Percentiles rank a stretch among this genome's conserved stretches.
These are phyloP conservation scores for Trachymyrmex septentrionalis DNA, from an alignment of 1,140 invertebrate species.

Conservation along the genomic window DNA sequence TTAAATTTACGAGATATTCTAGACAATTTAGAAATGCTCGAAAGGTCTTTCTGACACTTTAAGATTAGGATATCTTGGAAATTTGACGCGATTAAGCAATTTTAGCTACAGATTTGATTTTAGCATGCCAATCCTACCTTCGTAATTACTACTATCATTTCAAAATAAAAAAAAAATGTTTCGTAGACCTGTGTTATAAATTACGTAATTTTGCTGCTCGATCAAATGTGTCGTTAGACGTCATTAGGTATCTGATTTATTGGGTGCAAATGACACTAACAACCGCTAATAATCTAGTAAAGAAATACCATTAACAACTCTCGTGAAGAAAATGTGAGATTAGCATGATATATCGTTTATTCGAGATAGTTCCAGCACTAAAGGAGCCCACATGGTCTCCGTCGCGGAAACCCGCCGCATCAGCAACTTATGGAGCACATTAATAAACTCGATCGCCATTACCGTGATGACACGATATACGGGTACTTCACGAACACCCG, in stretches of 20 bases:
- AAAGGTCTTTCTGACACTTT: too few species aligned
- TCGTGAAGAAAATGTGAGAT: constrained; percentile 4
- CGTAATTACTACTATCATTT: too few species aligned
- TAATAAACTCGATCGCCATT: constrained; percentile 56
- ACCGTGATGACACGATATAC: constrained; percentile 35
- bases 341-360: constrained; percentile 39
- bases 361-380: constrained; percentile 12
- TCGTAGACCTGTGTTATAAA: background rate
- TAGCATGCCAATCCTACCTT: too few species aligned
- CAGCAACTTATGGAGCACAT: constrained; percentile 29
- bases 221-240: background rate
- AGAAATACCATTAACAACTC: constrained; percentile 18
- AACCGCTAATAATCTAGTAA: background rate
- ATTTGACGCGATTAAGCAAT: too few species aligned
- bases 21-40: too few species aligned
- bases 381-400: constrained; percentile 33
- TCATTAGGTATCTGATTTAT: background rate
- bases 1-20: too few species aligned
- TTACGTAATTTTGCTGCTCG: background rate
- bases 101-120: too few species aligned
- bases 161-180: too few species aligned
- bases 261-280: background rate
- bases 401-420: background rate
- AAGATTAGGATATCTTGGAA: too few species aligned
- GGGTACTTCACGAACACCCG: constrained; percentile 67